These are phyloP conservation scores for Littorina saxatilis DNA, from an alignment of 1,140 invertebrate species.

Conservation along the genomic window DNA sequence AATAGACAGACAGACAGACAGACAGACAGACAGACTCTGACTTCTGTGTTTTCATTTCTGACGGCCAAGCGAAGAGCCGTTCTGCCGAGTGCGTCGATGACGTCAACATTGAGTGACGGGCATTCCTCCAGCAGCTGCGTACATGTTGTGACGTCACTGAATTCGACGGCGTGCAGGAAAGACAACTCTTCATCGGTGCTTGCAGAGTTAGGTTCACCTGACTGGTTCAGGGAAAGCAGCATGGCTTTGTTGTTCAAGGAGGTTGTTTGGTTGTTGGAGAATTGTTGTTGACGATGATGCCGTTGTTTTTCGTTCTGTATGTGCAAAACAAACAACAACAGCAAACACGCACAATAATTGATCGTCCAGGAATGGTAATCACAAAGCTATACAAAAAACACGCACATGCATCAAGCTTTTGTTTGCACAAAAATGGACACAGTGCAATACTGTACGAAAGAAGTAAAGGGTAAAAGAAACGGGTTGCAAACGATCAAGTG, in stretches of 20 bases:
- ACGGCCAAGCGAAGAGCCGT: conserved; percentile 60
- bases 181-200: conserved; percentile 40
- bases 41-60: conserved; percentile 65
- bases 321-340: not conserved
- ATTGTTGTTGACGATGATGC: not conserved
- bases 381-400: too few relatives aligned
- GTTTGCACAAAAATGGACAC: too few relatives aligned
- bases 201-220: not conserved
- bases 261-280: too few relatives aligned
- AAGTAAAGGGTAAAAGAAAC: too few relatives aligned
- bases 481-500: too few relatives aligned
- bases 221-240: not conserved
- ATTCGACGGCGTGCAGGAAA: conserved; percentile 56
- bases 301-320: not conserved
- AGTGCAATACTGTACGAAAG: too few relatives aligned
- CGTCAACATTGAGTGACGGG: conserved; percentile 56
- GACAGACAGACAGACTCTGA: too few relatives aligned
- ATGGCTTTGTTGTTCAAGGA: not conserved
- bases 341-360: too few relatives aligned
- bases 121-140: conserved; percentile 50
- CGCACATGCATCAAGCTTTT: too few relatives aligned
- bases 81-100: conserved; percentile 57
- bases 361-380: too few relatives aligned
- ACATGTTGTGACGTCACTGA: conserved; percentile 54
- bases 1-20: too few relatives aligned